Evolutionary conservation across 2,113 vertebrate genomes (phyloP), one percentile per base, ranked within the genome.

Genomic region (Morone chrysops): DNA sequence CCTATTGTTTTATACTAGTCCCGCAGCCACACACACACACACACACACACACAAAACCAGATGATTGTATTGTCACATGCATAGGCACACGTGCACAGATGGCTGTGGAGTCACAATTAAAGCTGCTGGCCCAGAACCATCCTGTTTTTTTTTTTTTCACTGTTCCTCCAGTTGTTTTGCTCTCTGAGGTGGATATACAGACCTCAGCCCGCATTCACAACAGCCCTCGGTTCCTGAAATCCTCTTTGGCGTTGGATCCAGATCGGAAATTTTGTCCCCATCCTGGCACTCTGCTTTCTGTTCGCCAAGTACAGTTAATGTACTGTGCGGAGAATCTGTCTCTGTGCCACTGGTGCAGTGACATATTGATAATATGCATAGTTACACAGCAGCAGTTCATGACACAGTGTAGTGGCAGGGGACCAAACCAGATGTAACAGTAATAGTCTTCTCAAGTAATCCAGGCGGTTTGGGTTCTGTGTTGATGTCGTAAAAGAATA

Each of bases 1-100:
- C 70, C 91, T 76, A 93, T 94, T 94, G 93, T 94, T 92, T 92
- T 56, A 61, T 63, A 59, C 51, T n/a, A 48, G 54, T 77, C 25
- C 62, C 68, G 54, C 50, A 75, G 76, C 69, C 54, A 45, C 76
- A 60, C 54, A 43, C n/a, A 78, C 41, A 86, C 75, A 80, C 40
- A 73, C 62, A 66, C 17, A 31, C 53, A 68, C 74, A 81, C 76
- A 81, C 66, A 72, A 54, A 75, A 68, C 69, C 50, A 80, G 71
- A 70, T 75, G 74, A 86, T 78, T 80, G 81, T 83, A 50, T 80
- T 9, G 13, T 78, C 82, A 75, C 86, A 75, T 59, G 62, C 83
- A 20, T 16, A 51, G 57, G 77, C 56, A 73, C 84, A 70, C 81
- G 70, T 18, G 36, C 77, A 76, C 89, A 88, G 80, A 80, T 86